A percentile compares a stretch with the other conserved stretches of the same genome.
These are phyloP conservation scores for Semnopithecus entellus DNA, from an alignment of 2,113 vertebrate species.

Conservation along the genomic window DNA sequence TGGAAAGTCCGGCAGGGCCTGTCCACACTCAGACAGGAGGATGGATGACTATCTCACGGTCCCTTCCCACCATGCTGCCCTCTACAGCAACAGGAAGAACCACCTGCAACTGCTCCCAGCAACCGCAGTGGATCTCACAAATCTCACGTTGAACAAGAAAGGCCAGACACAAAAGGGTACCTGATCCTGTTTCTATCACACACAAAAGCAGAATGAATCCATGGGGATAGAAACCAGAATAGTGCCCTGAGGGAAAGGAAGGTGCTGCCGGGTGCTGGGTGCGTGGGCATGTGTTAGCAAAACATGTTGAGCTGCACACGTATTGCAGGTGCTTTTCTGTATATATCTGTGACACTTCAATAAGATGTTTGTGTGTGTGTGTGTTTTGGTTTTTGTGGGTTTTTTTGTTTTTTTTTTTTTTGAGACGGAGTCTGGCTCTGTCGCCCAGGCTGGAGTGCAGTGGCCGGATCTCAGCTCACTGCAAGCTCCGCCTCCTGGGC, in stretches of 20 bases:
- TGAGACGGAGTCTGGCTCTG: too few relatives aligned
- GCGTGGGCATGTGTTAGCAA: too few relatives aligned
- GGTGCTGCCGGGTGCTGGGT: too few relatives aligned
- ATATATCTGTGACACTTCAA: fast-evolving
- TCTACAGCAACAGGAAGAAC: fast-evolving
- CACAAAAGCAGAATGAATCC: fast-evolving
- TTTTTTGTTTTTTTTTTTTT: too few relatives aligned
- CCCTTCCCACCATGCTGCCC: fast-evolving
- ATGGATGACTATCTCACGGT: fast-evolving
- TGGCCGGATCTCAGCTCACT: too few relatives aligned
- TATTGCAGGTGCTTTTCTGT: too few relatives aligned
- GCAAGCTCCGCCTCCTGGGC: too few relatives aligned
- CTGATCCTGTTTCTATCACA: fast-evolving
- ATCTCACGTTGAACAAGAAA: fast-evolving
- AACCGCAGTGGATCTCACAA: fast-evolving
- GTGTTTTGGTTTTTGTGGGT: too few relatives aligned
- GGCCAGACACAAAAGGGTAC: neutral
- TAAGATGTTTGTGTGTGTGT: too few relatives aligned
- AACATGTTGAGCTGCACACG: fast-evolving
- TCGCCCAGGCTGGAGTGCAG: too few relatives aligned
- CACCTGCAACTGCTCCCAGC: fast-evolving
- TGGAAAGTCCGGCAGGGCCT: fast-evolving
- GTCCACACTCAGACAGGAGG: fast-evolving
- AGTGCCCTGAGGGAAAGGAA: too few relatives aligned
- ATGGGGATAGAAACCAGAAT: fast-evolving